Conservation (phyloP, 2,888 invertebrate species). For the Polietes domitor region DNA sequence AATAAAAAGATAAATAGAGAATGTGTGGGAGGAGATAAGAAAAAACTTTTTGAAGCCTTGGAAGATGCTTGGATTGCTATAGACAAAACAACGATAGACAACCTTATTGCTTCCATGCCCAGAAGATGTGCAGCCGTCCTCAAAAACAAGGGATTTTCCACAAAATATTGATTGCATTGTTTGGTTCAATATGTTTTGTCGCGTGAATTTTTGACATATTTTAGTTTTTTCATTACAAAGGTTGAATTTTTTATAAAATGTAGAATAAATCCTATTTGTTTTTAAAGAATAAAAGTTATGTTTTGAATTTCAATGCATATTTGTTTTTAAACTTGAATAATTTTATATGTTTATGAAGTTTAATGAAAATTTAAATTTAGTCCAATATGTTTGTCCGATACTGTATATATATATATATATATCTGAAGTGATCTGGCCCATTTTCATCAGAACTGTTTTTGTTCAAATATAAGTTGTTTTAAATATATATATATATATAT, state of each 20-base stretch:
- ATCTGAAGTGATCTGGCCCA: too few relatives aligned
- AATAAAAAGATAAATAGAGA: not conserved
- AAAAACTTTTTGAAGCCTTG: not conserved
- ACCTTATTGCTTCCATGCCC: conserved; percentile 2
- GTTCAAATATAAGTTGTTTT: too few relatives aligned
- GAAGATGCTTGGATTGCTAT: conserved; percentile 16
- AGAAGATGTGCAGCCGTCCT: not conserved
- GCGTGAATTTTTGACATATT: conserved; percentile 1
- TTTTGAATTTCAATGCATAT: too few relatives aligned
- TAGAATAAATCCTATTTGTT: conserved; percentile 4
- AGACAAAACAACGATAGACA: conserved; percentile 7
- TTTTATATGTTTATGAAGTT: too few relatives aligned
- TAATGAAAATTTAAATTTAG: too few relatives aligned
- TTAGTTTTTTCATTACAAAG: conserved; percentile 1
- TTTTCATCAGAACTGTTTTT: too few relatives aligned
- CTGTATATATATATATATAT: too few relatives aligned
- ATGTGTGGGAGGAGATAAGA: not conserved
- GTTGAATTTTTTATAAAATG: not conserved
- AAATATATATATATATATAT: too few relatives aligned
- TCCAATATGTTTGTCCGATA: too few relatives aligned
- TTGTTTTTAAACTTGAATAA: too few relatives aligned
- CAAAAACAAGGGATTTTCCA: conserved; percentile 2
- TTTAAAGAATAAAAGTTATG: too few relatives aligned
- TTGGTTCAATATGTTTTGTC: conserved; percentile 7
- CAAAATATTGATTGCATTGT: not conserved